A percentile compares a stretch with the other conserved stretches of the same genome.
These are phyloP conservation scores for Sylvietta virens DNA, from an alignment of 2,113 vertebrate genomes.

Conservation along the genomic window DNA sequence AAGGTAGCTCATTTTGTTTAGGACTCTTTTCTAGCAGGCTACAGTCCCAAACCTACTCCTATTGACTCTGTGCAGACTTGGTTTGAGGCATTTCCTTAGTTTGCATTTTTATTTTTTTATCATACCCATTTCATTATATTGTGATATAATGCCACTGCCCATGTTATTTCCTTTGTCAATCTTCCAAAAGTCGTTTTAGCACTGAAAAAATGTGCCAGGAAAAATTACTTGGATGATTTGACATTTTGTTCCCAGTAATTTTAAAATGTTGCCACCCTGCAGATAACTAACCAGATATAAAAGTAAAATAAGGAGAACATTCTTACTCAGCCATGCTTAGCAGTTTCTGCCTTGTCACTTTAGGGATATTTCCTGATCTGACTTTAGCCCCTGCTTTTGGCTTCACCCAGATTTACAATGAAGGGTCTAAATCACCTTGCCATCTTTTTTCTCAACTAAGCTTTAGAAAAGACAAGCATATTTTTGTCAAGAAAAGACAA, in stretches of 20 bases:
- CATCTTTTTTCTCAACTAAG: conserved; percentile 34
- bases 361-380: conserved; percentile 40
- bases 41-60: not conserved
- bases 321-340: not conserved
- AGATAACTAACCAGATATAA: conserved; percentile 31
- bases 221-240: not conserved
- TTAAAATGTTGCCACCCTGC: not conserved
- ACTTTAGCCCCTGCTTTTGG: conserved; percentile 34
- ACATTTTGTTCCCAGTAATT: conserved; percentile 11
- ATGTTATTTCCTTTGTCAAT: conserved; percentile 6
- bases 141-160: not conserved
- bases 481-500: conserved; percentile 23
- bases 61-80: not conserved
- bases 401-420: conserved; percentile 32
- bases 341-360: conserved; percentile 30
- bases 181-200: not conserved
- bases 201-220: not conserved
- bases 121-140: not conserved
- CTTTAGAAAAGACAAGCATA: conserved; percentile 11
- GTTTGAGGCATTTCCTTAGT: not conserved
- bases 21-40: not conserved
- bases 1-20: not conserved
- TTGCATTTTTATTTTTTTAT: not conserved
- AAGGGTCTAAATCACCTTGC: not conserved
- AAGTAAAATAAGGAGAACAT: not conserved